A percentile compares a stretch with the other conserved stretches of the same genome.
phyloP scores from a whole-genome alignment of 2,888 invertebrate species.

The Eupithecia tripunctaria region DNA sequence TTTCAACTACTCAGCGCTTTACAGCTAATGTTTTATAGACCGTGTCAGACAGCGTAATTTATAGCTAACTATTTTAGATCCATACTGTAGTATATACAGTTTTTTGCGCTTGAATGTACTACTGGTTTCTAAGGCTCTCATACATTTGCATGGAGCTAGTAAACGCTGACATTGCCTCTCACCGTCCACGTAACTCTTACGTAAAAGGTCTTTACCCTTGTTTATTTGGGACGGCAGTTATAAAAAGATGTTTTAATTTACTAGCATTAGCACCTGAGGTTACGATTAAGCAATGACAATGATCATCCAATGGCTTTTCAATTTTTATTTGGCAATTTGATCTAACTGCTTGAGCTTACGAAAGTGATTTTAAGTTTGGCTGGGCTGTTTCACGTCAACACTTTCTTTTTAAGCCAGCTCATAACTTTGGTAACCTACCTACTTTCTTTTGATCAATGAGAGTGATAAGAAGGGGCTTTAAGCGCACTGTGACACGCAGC shows the following conservation, averaged over 20 bases:
- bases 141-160: conserved; percentile 63
- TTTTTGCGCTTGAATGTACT: background rate
- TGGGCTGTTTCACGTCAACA: background rate
- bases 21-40: background rate
- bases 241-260: conserved; percentile 78
- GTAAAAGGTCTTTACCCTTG: conserved; percentile 83
- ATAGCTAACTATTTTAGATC: background rate
- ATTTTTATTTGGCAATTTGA: conserved; percentile 63
- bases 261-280: conserved; percentile 68
- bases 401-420: conserved; percentile 8
- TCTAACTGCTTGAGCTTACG: background rate
- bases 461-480: background rate
- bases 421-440: background rate
- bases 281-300: conserved; percentile 63
- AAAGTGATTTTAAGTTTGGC: background rate
- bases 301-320: conserved; percentile 61
- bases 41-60: background rate
- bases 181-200: conserved; percentile 79
- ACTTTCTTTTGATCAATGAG: conserved; percentile 26
- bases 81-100: conserved; percentile 24
- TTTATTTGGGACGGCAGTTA: conserved; percentile 79
- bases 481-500: background rate
- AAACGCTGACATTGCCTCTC: conserved; percentile 83
- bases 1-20: background rate
- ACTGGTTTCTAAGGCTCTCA: conserved; percentile 19